Percentiles rank a stretch among this genome's conserved stretches.
These are phyloP conservation scores for Pseudoatta argentina DNA, from an alignment of 1,140 invertebrate genomes.

Conservation along the genomic window DNA sequence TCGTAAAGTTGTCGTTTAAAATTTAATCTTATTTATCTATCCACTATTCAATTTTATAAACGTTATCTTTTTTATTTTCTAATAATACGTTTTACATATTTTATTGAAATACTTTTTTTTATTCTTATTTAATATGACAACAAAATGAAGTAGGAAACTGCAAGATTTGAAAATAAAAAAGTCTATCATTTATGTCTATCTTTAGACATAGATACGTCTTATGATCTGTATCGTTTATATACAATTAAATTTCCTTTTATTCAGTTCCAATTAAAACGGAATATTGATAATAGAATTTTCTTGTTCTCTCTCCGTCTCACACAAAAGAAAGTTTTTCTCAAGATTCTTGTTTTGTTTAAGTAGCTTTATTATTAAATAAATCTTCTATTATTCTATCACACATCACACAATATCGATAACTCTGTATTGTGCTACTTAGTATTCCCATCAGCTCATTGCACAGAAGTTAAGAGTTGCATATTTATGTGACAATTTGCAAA, in stretches of 20 bases:
- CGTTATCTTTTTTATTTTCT: background rate
- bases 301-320: background rate
- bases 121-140: background rate
- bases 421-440: background rate
- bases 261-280: too few species aligned
- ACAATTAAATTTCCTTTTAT: background rate
- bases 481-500: conserved; percentile 15
- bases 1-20: background rate
- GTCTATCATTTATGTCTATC: background rate
- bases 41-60: background rate
- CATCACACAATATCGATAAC: background rate
- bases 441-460: background rate
- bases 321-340: conserved; percentile 1
- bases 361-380: background rate
- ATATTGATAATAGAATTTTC: too few species aligned
- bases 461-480: background rate
- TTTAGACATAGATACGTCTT: background rate
- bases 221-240: background rate
- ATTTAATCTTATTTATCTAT: background rate
- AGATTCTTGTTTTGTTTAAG: background rate
- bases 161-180: background rate
- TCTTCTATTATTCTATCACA: background rate
- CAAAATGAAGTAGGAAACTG: background rate
- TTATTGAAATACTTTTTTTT: conserved; percentile 9
- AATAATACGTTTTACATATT: background rate